These are phyloP conservation scores for Syncerus caffer DNA, from an alignment of 2,797 vertebrate species.

Conservation along the genomic window DNA sequence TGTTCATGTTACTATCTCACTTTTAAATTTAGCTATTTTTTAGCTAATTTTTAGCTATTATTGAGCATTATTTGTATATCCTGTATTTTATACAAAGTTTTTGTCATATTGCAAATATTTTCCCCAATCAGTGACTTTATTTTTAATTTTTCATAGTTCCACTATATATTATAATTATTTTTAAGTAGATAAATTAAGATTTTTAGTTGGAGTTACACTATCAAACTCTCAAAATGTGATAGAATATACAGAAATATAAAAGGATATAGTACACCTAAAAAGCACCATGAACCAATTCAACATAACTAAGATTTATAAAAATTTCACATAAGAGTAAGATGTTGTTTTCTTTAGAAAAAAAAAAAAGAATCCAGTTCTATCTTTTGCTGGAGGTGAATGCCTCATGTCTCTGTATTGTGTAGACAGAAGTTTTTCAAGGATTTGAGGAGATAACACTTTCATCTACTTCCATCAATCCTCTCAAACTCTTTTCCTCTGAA, in stretches of 20 bases:
- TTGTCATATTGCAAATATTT: not conserved
- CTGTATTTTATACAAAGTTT: not conserved
- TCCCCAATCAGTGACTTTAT: not conserved
- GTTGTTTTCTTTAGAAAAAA: not conserved
- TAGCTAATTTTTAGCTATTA: not conserved
- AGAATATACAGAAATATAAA: not conserved
- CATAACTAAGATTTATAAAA: not conserved
- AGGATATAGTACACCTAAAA: not conserved
- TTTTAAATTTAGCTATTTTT: not conserved
- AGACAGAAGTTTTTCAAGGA: not conserved
- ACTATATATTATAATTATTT: not conserved
- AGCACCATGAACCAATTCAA: not conserved
- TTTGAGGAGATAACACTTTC: not conserved
- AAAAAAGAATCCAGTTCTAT: not conserved
- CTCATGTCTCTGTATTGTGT: not conserved
- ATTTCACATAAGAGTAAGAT: not conserved
- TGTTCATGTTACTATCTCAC: not conserved
- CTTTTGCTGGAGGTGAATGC: not conserved
- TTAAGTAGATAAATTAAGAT: not conserved
- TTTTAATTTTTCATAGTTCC: not conserved
- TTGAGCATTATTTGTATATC: not conserved
- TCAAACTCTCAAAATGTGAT: not conserved
- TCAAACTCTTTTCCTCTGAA: not conserved
- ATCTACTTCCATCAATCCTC: not conserved
- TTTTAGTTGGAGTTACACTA: not conserved